Evolutionary conservation across 2,797 vertebrate species (phyloP).

Genomic region (Brachyrhaphis roseni): DNA sequence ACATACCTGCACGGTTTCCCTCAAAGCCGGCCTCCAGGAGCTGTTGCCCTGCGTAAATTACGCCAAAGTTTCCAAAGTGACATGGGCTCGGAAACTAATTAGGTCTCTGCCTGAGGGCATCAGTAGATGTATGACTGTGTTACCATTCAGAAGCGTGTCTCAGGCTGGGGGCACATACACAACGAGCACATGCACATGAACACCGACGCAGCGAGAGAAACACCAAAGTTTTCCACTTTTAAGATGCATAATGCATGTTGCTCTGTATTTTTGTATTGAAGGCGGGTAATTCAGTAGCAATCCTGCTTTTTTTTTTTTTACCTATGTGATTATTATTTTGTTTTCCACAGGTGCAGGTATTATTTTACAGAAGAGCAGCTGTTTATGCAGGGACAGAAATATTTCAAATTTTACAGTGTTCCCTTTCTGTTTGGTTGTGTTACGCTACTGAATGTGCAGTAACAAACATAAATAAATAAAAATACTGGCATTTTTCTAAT

Average conservation of each 20-base stretch:
- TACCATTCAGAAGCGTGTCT: slow-evolving; percentile 25
- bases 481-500: not conserved
- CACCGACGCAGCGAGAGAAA: not conserved
- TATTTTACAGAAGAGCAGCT: slow-evolving; percentile 33
- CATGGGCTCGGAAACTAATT: slow-evolving; percentile 61
- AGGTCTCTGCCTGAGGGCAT: slow-evolving; percentile 46
- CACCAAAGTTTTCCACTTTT: not conserved
- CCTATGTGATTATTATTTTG: slow-evolving; percentile 22
- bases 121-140: slow-evolving; percentile 33
- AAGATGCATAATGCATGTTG: slow-evolving; percentile 53
- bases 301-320: slow-evolving; percentile 2
- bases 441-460: not conserved
- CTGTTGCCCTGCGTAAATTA: slow-evolving; percentile 51
- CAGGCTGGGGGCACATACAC: slow-evolving; percentile 28
- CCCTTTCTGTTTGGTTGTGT: not conserved
- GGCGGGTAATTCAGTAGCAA: slow-evolving; percentile 28
- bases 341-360: slow-evolving; percentile 19
- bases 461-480: not conserved
- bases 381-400: slow-evolving; percentile 37
- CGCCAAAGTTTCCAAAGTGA: slow-evolving; percentile 39
- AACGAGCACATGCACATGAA: slow-evolving; percentile 15
- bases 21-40: slow-evolving; percentile 20
- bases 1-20: not conserved
- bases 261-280: slow-evolving; percentile 59
- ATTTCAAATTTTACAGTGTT: slow-evolving; percentile 35